Base-by-base conservation (phyloP, 2,888 invertebrate species). In the Drosophila anceps region DNA sequence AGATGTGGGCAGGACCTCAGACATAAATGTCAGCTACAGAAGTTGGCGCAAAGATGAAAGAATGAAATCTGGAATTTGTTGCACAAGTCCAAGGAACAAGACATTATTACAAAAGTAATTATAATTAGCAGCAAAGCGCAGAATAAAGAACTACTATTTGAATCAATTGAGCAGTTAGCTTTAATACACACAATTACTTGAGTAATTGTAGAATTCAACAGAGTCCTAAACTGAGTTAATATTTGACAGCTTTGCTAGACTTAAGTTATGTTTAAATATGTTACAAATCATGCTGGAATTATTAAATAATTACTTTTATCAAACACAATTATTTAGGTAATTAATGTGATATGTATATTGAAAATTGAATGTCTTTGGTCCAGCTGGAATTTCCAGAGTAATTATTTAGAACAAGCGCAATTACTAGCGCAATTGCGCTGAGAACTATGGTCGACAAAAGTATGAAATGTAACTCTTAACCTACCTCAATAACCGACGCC, bases 401-500 rank as follows among this genome's bases (percentile, higher is more conserved):
- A 13, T 24, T 24, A 24, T 6, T 20, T 12, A 10, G 20, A 10
- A 2, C 18, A 18, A 5, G 10, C 4, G 33, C 15, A 39, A 53
- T 53, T 53, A 41, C 41, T 41, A 48, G 65, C 53, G 35, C 44
- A 44, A 31, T 37, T 63, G 29, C 29, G 10, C 31, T 18, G 12
- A 20, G n/a, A 35, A 61, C 41, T 18, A 15, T 12, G 10, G 15
- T 41, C 41, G 18, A 41, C 4, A 41, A 41, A 18, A 41, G 18
- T 44, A 43, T 20, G 13, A 20, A 24, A 44, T 24, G 24, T 24
- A 24, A 15, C 37, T 7, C 44, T 75, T 39, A 60, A 75, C 74
- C 70, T 75, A 71, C 76, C 74, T 75, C 74, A 35, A 48, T 46
- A 20, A 35, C 29, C 62, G 69, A 73, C 68, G 58, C 68, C 59